A percentile compares a stretch with the other conserved stretches of the same genome.
Evolutionary conservation across 2,113 vertebrate genomes (phyloP).

Genomic region (Phyllopteryx taeniolatus): DNA sequence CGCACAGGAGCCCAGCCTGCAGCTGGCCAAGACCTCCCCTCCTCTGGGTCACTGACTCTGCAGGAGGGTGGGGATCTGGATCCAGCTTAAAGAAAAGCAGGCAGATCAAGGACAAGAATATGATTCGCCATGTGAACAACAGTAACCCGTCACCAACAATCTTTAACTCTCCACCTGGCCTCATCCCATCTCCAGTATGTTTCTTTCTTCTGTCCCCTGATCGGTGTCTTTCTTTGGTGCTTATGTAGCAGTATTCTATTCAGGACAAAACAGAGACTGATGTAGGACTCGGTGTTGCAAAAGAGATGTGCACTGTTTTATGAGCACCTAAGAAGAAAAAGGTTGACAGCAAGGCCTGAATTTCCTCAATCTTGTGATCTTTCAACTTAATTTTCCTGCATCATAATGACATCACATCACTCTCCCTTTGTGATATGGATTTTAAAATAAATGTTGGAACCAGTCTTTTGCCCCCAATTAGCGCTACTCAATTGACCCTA

Average conservation of each 20-base stretch:
- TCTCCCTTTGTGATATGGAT: not conserved
- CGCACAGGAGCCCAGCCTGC: constrained; percentile 53
- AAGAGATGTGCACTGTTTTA: not conserved
- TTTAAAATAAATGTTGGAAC: not conserved
- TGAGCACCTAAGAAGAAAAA: not conserved
- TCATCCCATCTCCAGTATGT: constrained; percentile 29
- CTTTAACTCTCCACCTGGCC: constrained; percentile 19
- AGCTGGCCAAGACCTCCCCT: constrained; percentile 65
- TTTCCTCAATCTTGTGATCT: not conserved
- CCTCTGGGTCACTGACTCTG: constrained; percentile 57
- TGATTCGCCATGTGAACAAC: constrained; percentile 56
- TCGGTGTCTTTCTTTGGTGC: constrained; percentile 14
- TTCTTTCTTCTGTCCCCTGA: constrained; percentile 19
- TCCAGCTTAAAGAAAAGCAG: constrained; percentile 68
- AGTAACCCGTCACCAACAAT: constrained; percentile 27
- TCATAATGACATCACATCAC: not conserved
- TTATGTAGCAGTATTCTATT: not conserved
- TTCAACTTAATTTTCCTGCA: not conserved
- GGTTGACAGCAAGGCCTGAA: not conserved
- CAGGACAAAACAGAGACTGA: not conserved
- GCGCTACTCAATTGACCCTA: not conserved
- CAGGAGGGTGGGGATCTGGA: constrained; percentile 67
- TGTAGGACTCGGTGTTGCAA: not conserved
- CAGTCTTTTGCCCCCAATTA: not conserved
- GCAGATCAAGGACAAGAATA: constrained; percentile 70